A percentile compares a stretch with the other conserved stretches of the same genome.
Conservation (phyloP, 2,888 invertebrate species). For the Drosophila nr. medialis region DNA sequence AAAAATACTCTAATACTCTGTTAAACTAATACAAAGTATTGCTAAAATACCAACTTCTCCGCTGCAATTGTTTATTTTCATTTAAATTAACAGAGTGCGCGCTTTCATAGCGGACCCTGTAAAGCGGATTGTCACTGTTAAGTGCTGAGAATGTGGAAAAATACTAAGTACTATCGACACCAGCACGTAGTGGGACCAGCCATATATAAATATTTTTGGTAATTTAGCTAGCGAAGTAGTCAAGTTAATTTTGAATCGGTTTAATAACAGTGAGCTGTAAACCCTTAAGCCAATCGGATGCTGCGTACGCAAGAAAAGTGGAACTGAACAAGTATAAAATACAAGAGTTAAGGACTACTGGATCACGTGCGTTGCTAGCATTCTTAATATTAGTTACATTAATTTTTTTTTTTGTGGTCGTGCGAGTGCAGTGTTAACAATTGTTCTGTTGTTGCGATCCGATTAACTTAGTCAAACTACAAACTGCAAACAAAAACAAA, state of each 20-base stretch:
- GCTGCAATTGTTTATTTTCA: not conserved
- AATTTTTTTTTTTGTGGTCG: conserved; percentile 36
- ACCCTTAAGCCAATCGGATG: conserved; percentile 51
- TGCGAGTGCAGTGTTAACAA: conserved; percentile 29
- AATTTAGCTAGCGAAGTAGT: conserved; percentile 6
- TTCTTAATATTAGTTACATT: conserved; percentile 20
- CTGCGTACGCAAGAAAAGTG: conserved; percentile 39
- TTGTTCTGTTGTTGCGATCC: conserved; percentile 16
- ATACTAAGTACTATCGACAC: conserved; percentile 28
- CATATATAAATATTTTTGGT: conserved; percentile 17
- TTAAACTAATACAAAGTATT: not conserved
- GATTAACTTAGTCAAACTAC: not conserved
- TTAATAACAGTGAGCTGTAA: conserved; percentile 57
- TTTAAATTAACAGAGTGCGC: conserved; percentile 10
- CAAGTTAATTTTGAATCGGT: conserved; percentile 35
- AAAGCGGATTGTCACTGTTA: conserved; percentile 13
- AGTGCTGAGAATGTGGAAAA: not conserved
- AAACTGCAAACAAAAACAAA: conserved; percentile 34
- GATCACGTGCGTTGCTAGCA: conserved; percentile 43
- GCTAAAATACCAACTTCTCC: not conserved
- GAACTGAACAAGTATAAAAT: conserved; percentile 22
- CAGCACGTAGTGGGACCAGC: not conserved
- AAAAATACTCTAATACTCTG: not conserved
- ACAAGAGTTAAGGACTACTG: conserved; percentile 24
- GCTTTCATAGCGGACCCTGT: not conserved